Conservation (phyloP, 2,888 invertebrate genomes). For the Noctua janthe region DNA sequence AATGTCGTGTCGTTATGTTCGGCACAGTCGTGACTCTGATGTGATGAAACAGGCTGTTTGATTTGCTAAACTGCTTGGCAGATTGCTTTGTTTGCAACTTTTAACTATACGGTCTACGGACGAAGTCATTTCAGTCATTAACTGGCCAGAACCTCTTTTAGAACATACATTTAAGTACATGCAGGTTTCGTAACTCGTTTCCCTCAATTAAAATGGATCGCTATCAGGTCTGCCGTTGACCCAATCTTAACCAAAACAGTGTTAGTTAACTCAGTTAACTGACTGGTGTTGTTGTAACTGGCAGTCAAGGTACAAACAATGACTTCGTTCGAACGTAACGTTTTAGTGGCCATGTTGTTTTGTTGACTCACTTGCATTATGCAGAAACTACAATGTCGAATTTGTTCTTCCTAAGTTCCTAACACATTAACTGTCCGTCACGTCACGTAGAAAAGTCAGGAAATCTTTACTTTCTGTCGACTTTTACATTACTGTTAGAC, state of each 20-base stretch:
- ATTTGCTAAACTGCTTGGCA: slow-evolving; percentile 71
- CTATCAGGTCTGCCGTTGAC: slow-evolving; percentile 62
- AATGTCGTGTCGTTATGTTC: slow-evolving; percentile 71
- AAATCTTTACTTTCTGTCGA: slow-evolving; percentile 38
- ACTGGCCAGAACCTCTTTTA: slow-evolving; percentile 47
- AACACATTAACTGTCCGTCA: slow-evolving; percentile 46
- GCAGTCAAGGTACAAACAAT: slow-evolving; percentile 54
- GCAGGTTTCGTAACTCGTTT: slow-evolving; percentile 63
- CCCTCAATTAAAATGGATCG: slow-evolving; percentile 61
- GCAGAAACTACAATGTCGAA: slow-evolving; percentile 52
- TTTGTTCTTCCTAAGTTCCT: slow-evolving; percentile 48
- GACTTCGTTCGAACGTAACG: slow-evolving; percentile 61
- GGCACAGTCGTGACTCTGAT: slow-evolving; percentile 72
- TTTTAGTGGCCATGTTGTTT: slow-evolving; percentile 58
- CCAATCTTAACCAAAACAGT: slow-evolving; percentile 60
- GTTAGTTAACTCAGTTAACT: slow-evolving; percentile 31
- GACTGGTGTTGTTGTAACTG: slow-evolving; percentile 34
- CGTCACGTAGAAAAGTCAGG: slow-evolving; percentile 32
- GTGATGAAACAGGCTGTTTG: slow-evolving; percentile 69
- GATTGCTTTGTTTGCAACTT: slow-evolving; percentile 69
- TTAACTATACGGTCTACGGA: slow-evolving; percentile 51
- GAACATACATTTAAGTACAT: slow-evolving; percentile 38
- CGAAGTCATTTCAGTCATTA: slow-evolving; percentile 62
- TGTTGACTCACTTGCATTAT: slow-evolving; percentile 63
- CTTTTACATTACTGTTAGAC: slow-evolving; percentile 18